phyloP scores from a whole-genome alignment of 2,888 invertebrate genomes.

The Uloborus plumipes region DNA sequence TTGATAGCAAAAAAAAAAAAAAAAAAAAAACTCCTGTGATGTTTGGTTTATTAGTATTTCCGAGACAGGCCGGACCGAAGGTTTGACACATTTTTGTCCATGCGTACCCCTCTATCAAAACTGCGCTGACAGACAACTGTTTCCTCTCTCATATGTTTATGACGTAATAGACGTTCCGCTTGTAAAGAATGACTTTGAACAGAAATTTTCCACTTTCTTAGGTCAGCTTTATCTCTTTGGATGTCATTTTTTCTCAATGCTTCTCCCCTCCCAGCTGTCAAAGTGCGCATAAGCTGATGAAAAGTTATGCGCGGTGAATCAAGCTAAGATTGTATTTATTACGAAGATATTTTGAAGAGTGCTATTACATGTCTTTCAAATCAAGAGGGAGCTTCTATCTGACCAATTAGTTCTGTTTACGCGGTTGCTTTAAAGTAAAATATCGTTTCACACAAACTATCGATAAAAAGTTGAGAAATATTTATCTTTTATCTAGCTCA shows the following conservation, averaged over 20 bases:
- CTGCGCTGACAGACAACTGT: slow-evolving; percentile 21
- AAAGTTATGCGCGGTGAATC: no score
- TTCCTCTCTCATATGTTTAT: slow-evolving; percentile 29
- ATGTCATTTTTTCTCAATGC: background rate
- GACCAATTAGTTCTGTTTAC: no score
- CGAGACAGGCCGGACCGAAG: slow-evolving; percentile 27
- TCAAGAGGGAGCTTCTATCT: no score
- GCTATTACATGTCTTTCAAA: no score
- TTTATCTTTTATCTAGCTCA: no score
- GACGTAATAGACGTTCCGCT: slow-evolving; percentile 5
- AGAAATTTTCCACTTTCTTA: background rate
- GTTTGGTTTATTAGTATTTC: slow-evolving; percentile 40
- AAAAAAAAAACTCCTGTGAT: slow-evolving; percentile 21
- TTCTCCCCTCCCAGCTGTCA: background rate
- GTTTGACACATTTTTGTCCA: slow-evolving; percentile 41
- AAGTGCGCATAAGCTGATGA: background rate
- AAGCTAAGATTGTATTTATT: no score
- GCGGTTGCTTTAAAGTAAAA: no score
- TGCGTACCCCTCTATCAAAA: slow-evolving; percentile 20
- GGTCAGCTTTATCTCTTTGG: background rate
- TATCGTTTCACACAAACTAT: no score
- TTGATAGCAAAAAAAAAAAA: slow-evolving; percentile 17
- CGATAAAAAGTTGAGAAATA: no score
- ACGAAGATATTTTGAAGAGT: no score
- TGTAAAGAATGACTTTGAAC: slow-evolving; percentile 11